These are phyloP conservation scores for Leptoclinus maculatus DNA, from an alignment of 2,797 vertebrate genomes.

Conservation along the genomic window DNA sequence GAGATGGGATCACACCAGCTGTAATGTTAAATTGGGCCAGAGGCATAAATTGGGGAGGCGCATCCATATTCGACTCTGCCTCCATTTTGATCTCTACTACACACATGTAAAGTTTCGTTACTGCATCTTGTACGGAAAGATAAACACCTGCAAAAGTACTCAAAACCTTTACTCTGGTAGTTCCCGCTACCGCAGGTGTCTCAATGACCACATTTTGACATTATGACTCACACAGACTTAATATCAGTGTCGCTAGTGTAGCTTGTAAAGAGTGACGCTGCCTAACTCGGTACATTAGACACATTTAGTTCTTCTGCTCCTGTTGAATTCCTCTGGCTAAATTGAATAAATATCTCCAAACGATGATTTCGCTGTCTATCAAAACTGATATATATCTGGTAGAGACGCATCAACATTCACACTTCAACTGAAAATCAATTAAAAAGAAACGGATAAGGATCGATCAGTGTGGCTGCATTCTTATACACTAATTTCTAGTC, in stretches of 20 bases:
- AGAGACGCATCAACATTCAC: neutral
- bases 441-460: neutral
- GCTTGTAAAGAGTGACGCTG: neutral
- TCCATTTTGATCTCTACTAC: neutral
- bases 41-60: neutral
- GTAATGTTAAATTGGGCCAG: neutral
- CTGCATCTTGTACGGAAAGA: neutral
- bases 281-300: neutral
- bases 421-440: neutral
- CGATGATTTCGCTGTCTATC: neutral
- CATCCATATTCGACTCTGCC: neutral
- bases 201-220: neutral
- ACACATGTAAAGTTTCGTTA: neutral
- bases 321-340: neutral
- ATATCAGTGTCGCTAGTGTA: neutral
- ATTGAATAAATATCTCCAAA: neutral
- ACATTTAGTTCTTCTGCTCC: neutral
- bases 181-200: neutral
- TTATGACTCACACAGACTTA: neutral
- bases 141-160: neutral
- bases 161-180: neutral
- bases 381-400: neutral
- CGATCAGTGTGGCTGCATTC: slow-evolving; percentile 6
- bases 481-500: neutral
- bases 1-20: neutral